Base-by-base conservation (phyloP, 2,797 vertebrate genomes). In the Acrocephalus scirpaceus region DNA sequence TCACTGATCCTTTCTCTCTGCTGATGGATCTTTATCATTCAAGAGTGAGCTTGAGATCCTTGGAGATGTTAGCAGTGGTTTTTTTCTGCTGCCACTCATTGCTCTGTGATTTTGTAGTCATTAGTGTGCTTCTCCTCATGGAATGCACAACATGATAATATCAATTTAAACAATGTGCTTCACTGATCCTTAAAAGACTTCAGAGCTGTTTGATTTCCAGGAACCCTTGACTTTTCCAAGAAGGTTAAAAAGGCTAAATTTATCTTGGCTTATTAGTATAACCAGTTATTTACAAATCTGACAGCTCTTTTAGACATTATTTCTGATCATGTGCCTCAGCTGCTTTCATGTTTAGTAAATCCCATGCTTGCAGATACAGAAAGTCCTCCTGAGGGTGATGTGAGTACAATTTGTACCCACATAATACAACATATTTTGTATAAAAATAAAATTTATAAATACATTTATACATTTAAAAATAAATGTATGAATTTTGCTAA, bases 291-390 rank as follows among this genome's bases (percentile, higher is more conserved):
- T 90, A 87, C 76, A 74, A 92, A 83, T 57, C 54, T 77, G 53
- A 90, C 90, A 96, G 57, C 29, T 88, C 50, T 66, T 81, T 92
- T 77, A 66, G 53, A 69, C 34, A 29, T 79, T 87, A 79, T 83
- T 80, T 84, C 45, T 85, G 58, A 58, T 80, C 83, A 65, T 23
- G 16, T 62, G 57, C n/a, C 83, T 82, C 65, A 65, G 44, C 75
- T 85, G 79, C 74, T 78, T 96, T 94, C 3, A 42, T 53, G 42
- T 87, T 95, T 92, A 80, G 67, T 87, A 75, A 77, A 82, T 88
- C 47, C 40, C 40, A 54, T 69, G 56, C 89, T 67, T 38, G 26
- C 47, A 93, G 71, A 70, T 50, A 62, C 17, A 18, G 79, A 76
- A 69, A 91, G 30, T 79, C 71, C 44, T 82, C 66, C 48, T 5